Conservation (phyloP, 2,888 invertebrate species). For the Eueremaeus valkanovi region DNA sequence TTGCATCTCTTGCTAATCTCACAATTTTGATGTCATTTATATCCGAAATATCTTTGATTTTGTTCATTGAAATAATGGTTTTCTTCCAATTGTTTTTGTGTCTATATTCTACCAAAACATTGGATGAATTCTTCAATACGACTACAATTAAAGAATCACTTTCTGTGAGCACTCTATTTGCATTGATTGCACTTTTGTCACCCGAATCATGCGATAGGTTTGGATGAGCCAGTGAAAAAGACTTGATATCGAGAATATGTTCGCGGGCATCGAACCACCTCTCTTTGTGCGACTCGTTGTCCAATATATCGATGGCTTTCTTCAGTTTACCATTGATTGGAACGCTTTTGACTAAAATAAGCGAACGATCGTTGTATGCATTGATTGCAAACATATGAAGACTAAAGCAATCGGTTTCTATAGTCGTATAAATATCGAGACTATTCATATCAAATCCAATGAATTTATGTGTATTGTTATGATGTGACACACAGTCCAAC, state of each 20-base stretch:
- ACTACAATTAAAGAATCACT: not conserved
- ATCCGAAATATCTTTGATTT: not conserved
- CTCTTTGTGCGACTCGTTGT: not conserved
- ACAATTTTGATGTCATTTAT: conserved; percentile 24
- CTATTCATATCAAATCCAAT: conserved; percentile 8
- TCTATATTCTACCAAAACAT: conserved; percentile 3
- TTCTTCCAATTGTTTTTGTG: not conserved
- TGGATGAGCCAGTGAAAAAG: not conserved
- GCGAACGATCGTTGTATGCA: not conserved
- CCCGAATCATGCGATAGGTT: no score
- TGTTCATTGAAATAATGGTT: not conserved
- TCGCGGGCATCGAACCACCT: not conserved
- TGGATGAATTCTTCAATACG: not conserved
- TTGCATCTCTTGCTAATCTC: not conserved
- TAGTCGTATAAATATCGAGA: conserved; percentile 18
- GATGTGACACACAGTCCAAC: not conserved
- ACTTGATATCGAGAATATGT: conserved; percentile 14
- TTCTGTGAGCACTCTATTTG: no score
- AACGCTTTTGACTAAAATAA: conserved; percentile 19
- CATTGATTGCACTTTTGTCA: no score
- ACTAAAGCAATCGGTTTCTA: conserved; percentile 22
- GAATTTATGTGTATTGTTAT: conserved; percentile 29
- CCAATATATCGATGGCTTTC: conserved; percentile 18
- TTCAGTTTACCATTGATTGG: conserved; percentile 20
- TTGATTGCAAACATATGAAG: conserved; percentile 17